These are phyloP conservation scores for Steromphala cineraria DNA, from an alignment of 2,888 invertebrate species.

Conservation along the genomic window DNA sequence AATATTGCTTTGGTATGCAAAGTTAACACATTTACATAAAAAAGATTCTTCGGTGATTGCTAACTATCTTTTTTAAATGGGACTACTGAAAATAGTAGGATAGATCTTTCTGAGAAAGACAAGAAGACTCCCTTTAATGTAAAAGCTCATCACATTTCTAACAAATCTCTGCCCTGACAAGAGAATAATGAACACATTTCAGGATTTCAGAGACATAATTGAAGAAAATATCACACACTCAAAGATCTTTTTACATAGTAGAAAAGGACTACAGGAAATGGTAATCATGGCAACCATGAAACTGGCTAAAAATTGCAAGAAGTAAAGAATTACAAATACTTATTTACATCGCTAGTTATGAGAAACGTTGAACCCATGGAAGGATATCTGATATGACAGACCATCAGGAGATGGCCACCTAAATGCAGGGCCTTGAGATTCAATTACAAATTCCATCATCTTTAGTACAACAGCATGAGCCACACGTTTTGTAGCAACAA, in stretches of 20 bases:
- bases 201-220: background rate
- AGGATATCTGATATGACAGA: background rate
- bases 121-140: background rate
- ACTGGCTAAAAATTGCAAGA: no score
- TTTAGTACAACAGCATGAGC: background rate
- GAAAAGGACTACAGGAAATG: no score
- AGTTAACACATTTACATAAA: background rate
- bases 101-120: background rate
- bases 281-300: no score
- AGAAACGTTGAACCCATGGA: background rate
- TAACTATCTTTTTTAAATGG: no score
- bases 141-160: background rate
- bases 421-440: background rate
- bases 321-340: no score
- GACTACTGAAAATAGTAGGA: no score
- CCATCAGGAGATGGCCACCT: background rate
- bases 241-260: no score
- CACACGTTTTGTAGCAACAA: no score
- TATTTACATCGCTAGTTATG: background rate
- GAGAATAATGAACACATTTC: background rate
- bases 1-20: conserved; percentile 15
- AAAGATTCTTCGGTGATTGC: no score
- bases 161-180: background rate
- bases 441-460: background rate
- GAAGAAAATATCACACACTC: no score